Base-by-base conservation (phyloP, 2,797 vertebrate genomes). In the Ctenochaetus hawaiiensis region DNA sequence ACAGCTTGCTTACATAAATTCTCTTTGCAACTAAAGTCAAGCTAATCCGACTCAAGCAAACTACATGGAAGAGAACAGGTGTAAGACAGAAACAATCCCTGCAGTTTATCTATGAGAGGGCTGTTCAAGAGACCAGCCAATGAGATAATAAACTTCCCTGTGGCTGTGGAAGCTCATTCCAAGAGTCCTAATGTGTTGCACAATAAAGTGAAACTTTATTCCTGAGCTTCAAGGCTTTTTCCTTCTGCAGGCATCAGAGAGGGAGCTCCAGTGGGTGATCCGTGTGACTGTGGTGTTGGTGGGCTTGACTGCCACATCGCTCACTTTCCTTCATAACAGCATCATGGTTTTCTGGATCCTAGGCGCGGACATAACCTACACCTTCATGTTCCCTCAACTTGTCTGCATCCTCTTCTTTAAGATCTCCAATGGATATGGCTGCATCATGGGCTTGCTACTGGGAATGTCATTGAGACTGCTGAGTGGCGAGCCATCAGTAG, bases 351-450 rank as follows among this genome's bases (percentile, higher is more conserved):
- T 96, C 56, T 96, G 94, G 95, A 92, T 96, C 70, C 86, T 95
- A 66, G 92, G 94, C 0, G 89, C 93, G 16, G 91, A 95, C 60
- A 84, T 96, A 67, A 89, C 93, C 14, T 96, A 96, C 0, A 80
- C 88, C 2, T 65, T 96, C 52, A 91, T 96, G 49, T 94, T 96
- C 37, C 94, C 95, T 51, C 95, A 96, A 68, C 90, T 96, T 0
- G 73, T 94, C 62, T 96, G 95, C 0, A 78, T 94, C 18, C 93
- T 96, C 41, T 96, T 95, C 5, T 48, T 81, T 64, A 64, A 87
- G 5, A 51, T 84, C 62, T 94, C 91, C 0, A 96, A 96, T 41
- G 81, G 84, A 16, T 96, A 95, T 0, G 94, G 95, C 22, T 30
- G 86, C n/a, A 6, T 75, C 9, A 34, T 66, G 26, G 90, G 90